Evolutionary conservation across 2,113 vertebrate species (phyloP).

Genomic region (Parotia lawesii): DNA sequence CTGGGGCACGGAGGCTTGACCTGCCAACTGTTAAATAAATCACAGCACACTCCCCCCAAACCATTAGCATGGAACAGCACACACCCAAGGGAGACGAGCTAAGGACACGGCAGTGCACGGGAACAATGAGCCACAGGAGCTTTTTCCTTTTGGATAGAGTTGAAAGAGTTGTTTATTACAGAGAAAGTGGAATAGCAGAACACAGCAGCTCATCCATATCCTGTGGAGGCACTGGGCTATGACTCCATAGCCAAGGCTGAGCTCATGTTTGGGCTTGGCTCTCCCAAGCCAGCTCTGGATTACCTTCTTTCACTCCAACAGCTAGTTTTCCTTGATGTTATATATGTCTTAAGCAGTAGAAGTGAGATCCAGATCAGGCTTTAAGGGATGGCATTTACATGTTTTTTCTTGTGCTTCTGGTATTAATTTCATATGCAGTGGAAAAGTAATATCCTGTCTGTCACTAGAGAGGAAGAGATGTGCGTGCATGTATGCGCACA

Average conservation of each 20-base stretch:
- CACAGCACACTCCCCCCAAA: not conserved
- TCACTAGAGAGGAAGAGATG: constrained; percentile 33
- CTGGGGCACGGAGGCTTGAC: not conserved
- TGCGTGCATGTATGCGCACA: not conserved
- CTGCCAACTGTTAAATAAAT: not conserved
- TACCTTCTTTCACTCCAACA: not conserved
- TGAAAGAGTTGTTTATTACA: not conserved
- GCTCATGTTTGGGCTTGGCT: not conserved
- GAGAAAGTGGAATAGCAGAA: not conserved
- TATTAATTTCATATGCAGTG: constrained; percentile 42
- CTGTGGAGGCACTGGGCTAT: not conserved
- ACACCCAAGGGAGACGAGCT: not conserved
- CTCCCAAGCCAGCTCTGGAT: not conserved
- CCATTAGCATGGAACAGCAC: not conserved
- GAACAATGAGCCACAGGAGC: not conserved
- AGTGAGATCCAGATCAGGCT: not conserved
- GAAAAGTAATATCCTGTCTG: constrained; percentile 50
- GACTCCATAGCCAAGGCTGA: not conserved
- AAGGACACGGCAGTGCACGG: not conserved
- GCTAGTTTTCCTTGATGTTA: not conserved
- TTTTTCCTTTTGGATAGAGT: not conserved
- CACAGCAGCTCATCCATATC: not conserved
- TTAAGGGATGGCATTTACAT: not conserved
- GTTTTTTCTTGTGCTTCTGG: not conserved
- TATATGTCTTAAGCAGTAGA: not conserved